Conservation (phyloP, 1,140 invertebrate species). For the Polypedilum vanderplanki region DNA sequence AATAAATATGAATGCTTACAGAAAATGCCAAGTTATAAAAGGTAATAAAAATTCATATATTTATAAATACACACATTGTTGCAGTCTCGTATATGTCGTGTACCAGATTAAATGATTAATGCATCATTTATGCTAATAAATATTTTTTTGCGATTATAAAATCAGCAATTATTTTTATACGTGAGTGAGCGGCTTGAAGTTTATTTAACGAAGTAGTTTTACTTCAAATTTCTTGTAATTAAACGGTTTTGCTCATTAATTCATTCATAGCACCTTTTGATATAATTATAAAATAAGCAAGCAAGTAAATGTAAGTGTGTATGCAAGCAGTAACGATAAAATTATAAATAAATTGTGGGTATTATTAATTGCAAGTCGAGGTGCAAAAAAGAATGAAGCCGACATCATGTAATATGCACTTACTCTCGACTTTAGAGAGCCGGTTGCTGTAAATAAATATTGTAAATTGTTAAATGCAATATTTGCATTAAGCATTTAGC, state of each 20-base stretch:
- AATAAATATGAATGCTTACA: neutral
- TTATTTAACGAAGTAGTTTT: neutral
- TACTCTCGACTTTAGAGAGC: neutral
- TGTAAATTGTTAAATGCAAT: conserved; percentile 26
- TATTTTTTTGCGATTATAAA: conserved; percentile 24
- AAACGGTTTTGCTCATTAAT: conserved; percentile 21
- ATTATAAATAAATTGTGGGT: conserved; percentile 21
- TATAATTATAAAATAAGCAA: neutral
- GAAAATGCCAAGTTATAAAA: too few relatives aligned
- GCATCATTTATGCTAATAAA: conserved; percentile 24
- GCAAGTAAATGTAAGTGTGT: neutral
- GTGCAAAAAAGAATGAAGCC: neutral
- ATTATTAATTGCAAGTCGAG: conserved; percentile 24
- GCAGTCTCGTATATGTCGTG: neutral
- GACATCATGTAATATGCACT: neutral
- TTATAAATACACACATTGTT: neutral
- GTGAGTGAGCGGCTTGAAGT: neutral
- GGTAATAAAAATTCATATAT: too few relatives aligned
- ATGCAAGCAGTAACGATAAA: neutral
- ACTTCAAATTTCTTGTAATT: neutral
- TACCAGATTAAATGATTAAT: conserved; percentile 26
- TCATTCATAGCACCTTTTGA: neutral
- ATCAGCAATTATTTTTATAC: conserved; percentile 21
- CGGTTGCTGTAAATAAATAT: conserved; percentile 26
- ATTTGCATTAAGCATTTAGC: conserved; percentile 28